These are phyloP conservation scores for Callitettix versicolor DNA, from an alignment of 1,140 invertebrate species.

Conservation along the genomic window DNA sequence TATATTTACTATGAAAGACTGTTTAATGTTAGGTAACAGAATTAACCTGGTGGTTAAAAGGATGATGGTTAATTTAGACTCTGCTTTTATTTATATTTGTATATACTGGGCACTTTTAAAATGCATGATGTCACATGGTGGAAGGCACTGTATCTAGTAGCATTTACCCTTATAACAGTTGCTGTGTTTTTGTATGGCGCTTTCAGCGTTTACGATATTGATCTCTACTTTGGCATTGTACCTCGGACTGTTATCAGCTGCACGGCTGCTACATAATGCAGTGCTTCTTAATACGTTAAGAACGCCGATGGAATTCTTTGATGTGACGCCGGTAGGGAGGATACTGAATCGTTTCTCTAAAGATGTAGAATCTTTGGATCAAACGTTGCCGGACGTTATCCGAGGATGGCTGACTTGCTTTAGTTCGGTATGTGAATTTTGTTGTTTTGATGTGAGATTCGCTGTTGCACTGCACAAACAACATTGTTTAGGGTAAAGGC, in stretches of 20 bases:
- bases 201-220: slow-evolving; percentile 42
- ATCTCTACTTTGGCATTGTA: slow-evolving; percentile 39
- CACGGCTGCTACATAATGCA: slow-evolving; percentile 54
- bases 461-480: too few species aligned
- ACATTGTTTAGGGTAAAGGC: too few species aligned
- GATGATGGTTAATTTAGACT: too few species aligned
- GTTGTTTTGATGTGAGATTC: too few species aligned
- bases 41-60: too few species aligned
- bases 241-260: slow-evolving; percentile 58
- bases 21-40: too few species aligned
- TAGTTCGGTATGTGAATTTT: slow-evolving; percentile 43
- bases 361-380: slow-evolving; percentile 68
- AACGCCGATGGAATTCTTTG: slow-evolving; percentile 70
- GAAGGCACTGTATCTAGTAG: too few species aligned
- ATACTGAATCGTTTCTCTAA: slow-evolving; percentile 77
- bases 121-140: too few species aligned
- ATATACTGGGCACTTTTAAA: too few species aligned
- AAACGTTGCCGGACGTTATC: slow-evolving; percentile 31
- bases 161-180: too few species aligned
- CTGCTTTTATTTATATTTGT: too few species aligned
- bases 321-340: slow-evolving; percentile 74
- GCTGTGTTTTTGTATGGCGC: slow-evolving; percentile 32
- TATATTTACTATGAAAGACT: too few species aligned
- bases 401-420: slow-evolving; percentile 35
- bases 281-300: slow-evolving; percentile 44